Evolutionary conservation across 2,888 invertebrate genomes (phyloP).

Genomic region (Latrodectus hesperus): DNA sequence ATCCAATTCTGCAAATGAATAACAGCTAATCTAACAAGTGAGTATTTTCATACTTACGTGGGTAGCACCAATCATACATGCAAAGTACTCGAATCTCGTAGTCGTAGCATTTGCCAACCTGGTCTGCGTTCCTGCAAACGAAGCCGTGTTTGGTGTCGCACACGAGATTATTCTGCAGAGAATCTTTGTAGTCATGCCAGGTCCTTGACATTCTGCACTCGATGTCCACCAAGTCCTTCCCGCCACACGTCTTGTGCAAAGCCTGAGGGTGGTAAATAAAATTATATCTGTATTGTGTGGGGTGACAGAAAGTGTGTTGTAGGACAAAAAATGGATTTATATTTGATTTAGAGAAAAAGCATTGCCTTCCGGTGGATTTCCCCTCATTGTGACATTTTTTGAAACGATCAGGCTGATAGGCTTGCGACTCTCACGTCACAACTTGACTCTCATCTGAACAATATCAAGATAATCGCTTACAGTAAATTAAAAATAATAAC

Average conservation of each 20-base stretch:
- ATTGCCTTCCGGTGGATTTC: too few relatives aligned
- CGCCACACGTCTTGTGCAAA: slow-evolving; percentile 59
- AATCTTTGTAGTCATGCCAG: slow-evolving; percentile 70
- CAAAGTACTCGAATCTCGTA: slow-evolving; percentile 75
- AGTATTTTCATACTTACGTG: slow-evolving; percentile 46
- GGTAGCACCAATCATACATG: slow-evolving; percentile 71
- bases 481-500: too few relatives aligned
- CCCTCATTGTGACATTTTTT: too few relatives aligned
- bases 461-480: too few relatives aligned
- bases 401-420: too few relatives aligned
- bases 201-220: slow-evolving; percentile 72
- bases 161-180: slow-evolving; percentile 72
- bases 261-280: slow-evolving; percentile 17
- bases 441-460: too few relatives aligned
- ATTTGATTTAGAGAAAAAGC: too few relatives aligned
- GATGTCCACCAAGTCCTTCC: slow-evolving; percentile 71
- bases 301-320: too few relatives aligned
- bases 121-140: slow-evolving; percentile 72
- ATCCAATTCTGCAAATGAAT: neutral
- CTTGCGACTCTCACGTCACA: too few relatives aligned
- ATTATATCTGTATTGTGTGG: too few relatives aligned
- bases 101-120: slow-evolving; percentile 73
- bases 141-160: slow-evolving; percentile 73
- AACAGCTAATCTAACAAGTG: neutral
- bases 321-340: too few relatives aligned